A percentile compares a stretch with the other conserved stretches of the same genome.
Evolutionary conservation across 92 coral and sea anemone species (phyloP).

Genomic region (Porites cylindrica): DNA sequence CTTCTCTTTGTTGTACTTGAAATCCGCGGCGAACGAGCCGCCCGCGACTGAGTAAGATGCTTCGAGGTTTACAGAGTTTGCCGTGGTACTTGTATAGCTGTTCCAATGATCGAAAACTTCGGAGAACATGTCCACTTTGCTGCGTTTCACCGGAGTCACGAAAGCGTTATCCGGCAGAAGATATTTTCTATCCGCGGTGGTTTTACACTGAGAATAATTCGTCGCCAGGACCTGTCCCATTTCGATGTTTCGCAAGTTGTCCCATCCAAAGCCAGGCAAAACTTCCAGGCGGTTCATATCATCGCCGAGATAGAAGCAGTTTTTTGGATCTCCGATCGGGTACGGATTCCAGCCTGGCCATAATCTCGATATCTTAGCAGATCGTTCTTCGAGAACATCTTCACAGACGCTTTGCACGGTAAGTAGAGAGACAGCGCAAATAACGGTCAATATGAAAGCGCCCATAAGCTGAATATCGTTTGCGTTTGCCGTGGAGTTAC

Average conservation of each 20-base stretch:
- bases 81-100: slow-evolving; percentile 74
- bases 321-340: slow-evolving; percentile 59
- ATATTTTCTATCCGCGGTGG: slow-evolving; percentile 86
- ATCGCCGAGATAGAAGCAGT: slow-evolving; percentile 28
- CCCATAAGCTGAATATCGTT: not conserved
- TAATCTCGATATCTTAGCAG: not conserved
- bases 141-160: slow-evolving; percentile 80
- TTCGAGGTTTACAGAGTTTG: slow-evolving; percentile 74
- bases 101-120: slow-evolving; percentile 81
- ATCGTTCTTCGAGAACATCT: not conserved
- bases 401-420: not conserved
- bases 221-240: slow-evolving; percentile 76
- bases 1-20: slow-evolving; percentile 77
- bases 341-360: slow-evolving; percentile 5
- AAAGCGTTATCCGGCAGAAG: slow-evolving; percentile 86
- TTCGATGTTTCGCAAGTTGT: slow-evolving; percentile 82
- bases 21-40: slow-evolving; percentile 84
- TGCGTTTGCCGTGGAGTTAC: not conserved
- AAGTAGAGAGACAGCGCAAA: not conserved
- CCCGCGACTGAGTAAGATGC: slow-evolving; percentile 82
- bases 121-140: slow-evolving; percentile 80
- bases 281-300: slow-evolving; percentile 59
- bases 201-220: slow-evolving; percentile 82
- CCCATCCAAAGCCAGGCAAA: slow-evolving; percentile 89
- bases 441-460: not conserved